These are phyloP conservation scores for Tiliacea aurago DNA, from an alignment of 2,888 invertebrate genomes.

Conservation along the genomic window DNA sequence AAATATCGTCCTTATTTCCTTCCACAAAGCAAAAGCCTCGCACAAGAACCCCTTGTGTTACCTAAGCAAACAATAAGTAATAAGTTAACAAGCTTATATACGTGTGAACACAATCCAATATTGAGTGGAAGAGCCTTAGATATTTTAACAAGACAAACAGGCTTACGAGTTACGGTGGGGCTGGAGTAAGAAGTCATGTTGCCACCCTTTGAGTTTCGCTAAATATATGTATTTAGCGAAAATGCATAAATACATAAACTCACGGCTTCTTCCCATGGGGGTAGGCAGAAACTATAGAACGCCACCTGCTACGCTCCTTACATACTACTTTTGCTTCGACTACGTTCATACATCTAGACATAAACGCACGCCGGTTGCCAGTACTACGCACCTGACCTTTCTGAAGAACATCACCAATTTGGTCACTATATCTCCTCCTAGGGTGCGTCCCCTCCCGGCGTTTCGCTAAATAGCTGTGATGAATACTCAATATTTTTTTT, in stretches of 20 bases:
- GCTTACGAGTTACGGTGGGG: constrained; percentile 47
- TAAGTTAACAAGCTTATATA: constrained; percentile 62
- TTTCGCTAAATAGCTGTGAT: constrained; percentile 8
- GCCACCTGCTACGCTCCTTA: no score
- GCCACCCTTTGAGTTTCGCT: not conserved
- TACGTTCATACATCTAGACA: no score
- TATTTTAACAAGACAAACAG: constrained; percentile 54
- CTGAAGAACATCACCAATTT: no score
- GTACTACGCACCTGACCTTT: no score
- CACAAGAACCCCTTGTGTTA: constrained; percentile 35
- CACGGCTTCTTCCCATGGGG: no score
- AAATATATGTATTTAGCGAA: no score
- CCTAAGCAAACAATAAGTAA: constrained; percentile 42
- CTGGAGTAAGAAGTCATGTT: constrained; percentile 33
- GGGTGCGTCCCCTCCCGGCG: no score
- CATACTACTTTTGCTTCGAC: no score
- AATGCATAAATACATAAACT: no score
- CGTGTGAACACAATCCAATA: constrained; percentile 66
- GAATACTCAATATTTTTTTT: not conserved
- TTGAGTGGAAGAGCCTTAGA: constrained; percentile 51
- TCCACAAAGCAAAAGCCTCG: not conserved
- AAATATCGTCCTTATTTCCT: constrained; percentile 4
- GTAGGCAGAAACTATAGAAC: no score
- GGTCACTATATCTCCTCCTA: no score
- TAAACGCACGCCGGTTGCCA: no score